phyloP scores from a whole-genome alignment of 2,113 vertebrate species.

The Ranitomeya variabilis region DNA sequence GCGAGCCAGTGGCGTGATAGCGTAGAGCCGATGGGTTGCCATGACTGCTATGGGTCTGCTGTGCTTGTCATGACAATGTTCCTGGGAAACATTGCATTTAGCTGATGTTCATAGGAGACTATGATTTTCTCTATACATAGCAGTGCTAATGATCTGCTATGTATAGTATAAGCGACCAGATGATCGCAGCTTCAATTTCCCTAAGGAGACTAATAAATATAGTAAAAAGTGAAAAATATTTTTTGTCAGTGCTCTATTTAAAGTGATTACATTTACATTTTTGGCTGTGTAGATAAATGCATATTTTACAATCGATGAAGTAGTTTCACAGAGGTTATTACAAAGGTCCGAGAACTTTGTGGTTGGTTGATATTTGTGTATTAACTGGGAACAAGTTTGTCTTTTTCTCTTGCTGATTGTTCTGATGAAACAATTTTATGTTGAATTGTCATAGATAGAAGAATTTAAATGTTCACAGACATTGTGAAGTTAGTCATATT shows the following conservation, averaged over 20 bases:
- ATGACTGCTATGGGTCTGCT: no score
- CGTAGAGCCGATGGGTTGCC: no score
- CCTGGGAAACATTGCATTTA: no score
- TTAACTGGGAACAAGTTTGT: slow-evolving; percentile 25
- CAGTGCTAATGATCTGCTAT: no score
- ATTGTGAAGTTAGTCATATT: slow-evolving; percentile 13
- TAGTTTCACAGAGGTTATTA: slow-evolving; percentile 17
- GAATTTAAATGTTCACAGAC: slow-evolving; percentile 20
- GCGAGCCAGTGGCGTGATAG: no score
- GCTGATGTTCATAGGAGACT: no score
- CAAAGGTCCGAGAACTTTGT: neutral
- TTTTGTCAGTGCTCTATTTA: slow-evolving; percentile 9
- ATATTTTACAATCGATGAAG: neutral
- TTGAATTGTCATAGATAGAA: neutral
- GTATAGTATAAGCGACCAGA: no score
- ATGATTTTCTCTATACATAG: no score
- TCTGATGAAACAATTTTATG: slow-evolving; percentile 5
- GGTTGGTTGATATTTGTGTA: slow-evolving; percentile 29
- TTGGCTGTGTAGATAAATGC: slow-evolving; percentile 24
- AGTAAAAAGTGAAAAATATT: neutral
- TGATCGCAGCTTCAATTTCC: no score
- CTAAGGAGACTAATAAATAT: neutral
- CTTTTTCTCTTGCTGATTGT: neutral
- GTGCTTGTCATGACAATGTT: no score
- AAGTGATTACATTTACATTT: slow-evolving; percentile 35